A percentile compares a stretch with the other conserved stretches of the same genome.
Conservation (phyloP, 2,113 vertebrate genomes). For the Kobus ellipsiprymnus region DNA sequence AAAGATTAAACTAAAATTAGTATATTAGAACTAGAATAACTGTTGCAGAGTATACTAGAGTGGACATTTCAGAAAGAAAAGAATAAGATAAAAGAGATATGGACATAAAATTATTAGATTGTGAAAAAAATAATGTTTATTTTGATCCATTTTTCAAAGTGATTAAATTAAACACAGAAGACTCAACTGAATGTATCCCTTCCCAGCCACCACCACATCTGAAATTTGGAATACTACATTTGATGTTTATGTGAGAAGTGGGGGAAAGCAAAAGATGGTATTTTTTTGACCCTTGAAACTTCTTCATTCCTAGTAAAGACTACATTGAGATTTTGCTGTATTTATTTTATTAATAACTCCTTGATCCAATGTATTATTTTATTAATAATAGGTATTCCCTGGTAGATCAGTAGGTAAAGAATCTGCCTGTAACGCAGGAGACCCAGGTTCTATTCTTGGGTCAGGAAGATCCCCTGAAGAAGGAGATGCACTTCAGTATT, state of each 20-base stretch:
- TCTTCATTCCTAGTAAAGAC: neutral
- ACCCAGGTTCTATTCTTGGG: neutral
- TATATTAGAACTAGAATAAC: neutral
- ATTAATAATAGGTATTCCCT: neutral
- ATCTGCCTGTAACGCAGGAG: neutral
- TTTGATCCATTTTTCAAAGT: neutral
- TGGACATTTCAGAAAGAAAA: neutral
- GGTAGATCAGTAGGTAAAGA: neutral
- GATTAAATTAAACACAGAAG: neutral
- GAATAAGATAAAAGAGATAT: neutral
- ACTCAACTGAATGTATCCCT: neutral
- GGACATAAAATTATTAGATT: neutral
- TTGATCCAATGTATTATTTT: neutral
- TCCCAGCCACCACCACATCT: neutral
- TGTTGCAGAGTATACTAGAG: neutral
- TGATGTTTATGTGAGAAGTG: neutral
- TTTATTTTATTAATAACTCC: neutral
- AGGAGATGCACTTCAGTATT: neutral
- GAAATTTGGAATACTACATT: neutral
- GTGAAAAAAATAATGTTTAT: neutral
- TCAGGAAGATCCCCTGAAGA: neutral
- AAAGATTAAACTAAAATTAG: neutral
- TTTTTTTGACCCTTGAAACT: neutral
- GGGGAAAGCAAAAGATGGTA: neutral
- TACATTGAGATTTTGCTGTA: neutral